phyloP scores from a whole-genome alignment of 1,140 invertebrate species.

The Calliopsis andreniformis region DNA sequence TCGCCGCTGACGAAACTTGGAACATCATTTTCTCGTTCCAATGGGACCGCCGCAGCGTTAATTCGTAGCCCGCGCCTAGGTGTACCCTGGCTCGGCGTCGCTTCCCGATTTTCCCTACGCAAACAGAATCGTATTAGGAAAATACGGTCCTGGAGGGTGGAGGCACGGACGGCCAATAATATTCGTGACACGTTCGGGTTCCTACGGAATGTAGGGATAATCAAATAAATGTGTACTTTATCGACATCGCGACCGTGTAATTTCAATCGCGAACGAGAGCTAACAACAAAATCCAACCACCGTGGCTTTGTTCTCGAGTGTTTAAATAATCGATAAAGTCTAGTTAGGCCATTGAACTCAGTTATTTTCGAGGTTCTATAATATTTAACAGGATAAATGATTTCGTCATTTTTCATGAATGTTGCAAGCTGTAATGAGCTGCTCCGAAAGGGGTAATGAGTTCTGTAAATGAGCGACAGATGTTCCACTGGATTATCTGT shows the following conservation, averaged over 20 bases:
- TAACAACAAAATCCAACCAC: not conserved
- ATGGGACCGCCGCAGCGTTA: slow-evolving; percentile 45
- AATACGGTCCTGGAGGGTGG: slow-evolving; percentile 35
- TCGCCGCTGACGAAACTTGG: slow-evolving; percentile 53
- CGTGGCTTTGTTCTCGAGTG: no score
- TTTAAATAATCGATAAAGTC: no score
- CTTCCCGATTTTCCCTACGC: slow-evolving; percentile 45
- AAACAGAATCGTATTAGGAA: slow-evolving; percentile 51
- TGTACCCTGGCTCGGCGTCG: slow-evolving; percentile 10
- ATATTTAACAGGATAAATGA: no score
- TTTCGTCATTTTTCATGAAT: slow-evolving; percentile 2
- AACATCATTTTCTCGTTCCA: slow-evolving; percentile 53
- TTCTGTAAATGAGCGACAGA: not conserved
- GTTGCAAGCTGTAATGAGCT: no score
- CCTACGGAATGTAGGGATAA: slow-evolving; percentile 28
- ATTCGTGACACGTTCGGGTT: slow-evolving; percentile 38
- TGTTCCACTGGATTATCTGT: not conserved
- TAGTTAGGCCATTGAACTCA: no score
- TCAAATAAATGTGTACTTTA: slow-evolving; percentile 52
- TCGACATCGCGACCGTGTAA: slow-evolving; percentile 34
- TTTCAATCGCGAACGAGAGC: slow-evolving; percentile 7
- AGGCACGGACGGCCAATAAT: slow-evolving; percentile 10
- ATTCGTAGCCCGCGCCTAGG: slow-evolving; percentile 29
- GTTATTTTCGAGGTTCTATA: no score
- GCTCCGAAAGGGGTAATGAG: not conserved